Percentiles rank a stretch among this genome's conserved stretches.
Evolutionary conservation across 2,888 invertebrate genomes (phyloP).

Genomic region (Trichopria drosophilae): DNA sequence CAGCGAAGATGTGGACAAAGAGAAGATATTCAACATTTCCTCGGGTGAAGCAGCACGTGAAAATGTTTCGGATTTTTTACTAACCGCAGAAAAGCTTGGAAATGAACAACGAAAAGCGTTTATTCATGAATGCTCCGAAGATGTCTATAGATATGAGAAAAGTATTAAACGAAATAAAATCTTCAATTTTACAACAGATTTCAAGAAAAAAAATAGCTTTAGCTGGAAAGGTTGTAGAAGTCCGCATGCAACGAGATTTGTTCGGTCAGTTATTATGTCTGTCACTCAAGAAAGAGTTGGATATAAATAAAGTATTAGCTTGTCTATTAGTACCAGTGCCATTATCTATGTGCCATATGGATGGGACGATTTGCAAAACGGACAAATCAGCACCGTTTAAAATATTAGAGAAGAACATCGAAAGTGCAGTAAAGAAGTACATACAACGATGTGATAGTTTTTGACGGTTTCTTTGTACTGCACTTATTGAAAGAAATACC

Average conservation of each 20-base stretch:
- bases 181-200: too few species aligned
- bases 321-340: slow-evolving; percentile 38
- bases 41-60: slow-evolving; percentile 20
- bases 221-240: slow-evolving; percentile 21
- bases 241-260: slow-evolving; percentile 12
- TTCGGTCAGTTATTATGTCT: slow-evolving; percentile 12
- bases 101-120: neutral
- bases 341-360: slow-evolving; percentile 35
- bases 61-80: slow-evolving; percentile 1
- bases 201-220: slow-evolving; percentile 20
- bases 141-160: slow-evolving; percentile 12
- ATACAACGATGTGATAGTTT: slow-evolving; percentile 18
- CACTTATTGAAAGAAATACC: slow-evolving; percentile 23
- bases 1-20: slow-evolving; percentile 28
- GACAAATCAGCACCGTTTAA: slow-evolving; percentile 33
- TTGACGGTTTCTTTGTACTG: slow-evolving; percentile 31
- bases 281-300: too few species aligned
- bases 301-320: slow-evolving; percentile 28
- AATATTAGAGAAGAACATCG: slow-evolving; percentile 26
- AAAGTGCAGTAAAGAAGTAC: neutral
- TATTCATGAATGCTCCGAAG: neutral
- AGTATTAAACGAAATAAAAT: slow-evolving; percentile 27
- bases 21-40: slow-evolving; percentile 36
- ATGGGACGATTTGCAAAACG: slow-evolving; percentile 38
- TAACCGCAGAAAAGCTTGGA: slow-evolving; percentile 1